These are phyloP conservation scores for Cuniculus paca DNA, from an alignment of 2,797 vertebrate species.

Conservation along the genomic window DNA sequence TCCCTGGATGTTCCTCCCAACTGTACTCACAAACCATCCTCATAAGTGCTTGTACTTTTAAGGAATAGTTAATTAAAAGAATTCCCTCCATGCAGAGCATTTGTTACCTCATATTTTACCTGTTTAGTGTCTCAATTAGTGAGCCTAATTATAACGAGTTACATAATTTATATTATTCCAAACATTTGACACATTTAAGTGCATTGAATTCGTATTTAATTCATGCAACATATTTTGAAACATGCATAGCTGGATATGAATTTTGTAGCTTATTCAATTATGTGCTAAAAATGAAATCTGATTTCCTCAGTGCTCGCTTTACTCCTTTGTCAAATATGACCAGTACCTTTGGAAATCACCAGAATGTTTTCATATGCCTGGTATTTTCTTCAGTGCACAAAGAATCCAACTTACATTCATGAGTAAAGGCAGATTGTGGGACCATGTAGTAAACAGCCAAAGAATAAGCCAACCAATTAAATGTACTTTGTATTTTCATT, in stretches of 20 bases:
- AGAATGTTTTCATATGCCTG: conserved; percentile 4
- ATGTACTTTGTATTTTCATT: conserved; percentile 25
- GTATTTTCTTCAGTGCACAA: not conserved
- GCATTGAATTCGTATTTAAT: conserved; percentile 44
- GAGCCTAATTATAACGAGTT: conserved; percentile 54
- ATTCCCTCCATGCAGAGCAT: not conserved
- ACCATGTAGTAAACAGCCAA: not conserved
- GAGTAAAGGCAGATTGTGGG: not conserved
- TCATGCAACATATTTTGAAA: conserved; percentile 44
- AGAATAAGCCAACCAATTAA: conserved; percentile 27
- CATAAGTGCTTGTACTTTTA: not conserved
- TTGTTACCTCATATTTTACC: not conserved
- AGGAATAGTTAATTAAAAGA: conserved; percentile 4
- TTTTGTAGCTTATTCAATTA: conserved; percentile 53
- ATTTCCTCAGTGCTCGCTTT: not conserved
- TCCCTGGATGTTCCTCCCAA: conserved; percentile 18
- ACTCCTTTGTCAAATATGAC: not conserved
- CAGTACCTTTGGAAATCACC: conserved; percentile 13
- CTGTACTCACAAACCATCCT: not conserved
- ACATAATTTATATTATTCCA: conserved; percentile 19
- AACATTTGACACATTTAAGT: conserved; percentile 38
- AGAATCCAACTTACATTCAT: conserved; percentile 19
- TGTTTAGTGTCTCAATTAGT: conserved; percentile 33
- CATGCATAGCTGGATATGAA: not conserved
- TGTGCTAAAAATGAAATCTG: conserved; percentile 12